Evolutionary conservation across 2,113 vertebrate genomes (phyloP).

Genomic region (Microtus richardsoni): DNA sequence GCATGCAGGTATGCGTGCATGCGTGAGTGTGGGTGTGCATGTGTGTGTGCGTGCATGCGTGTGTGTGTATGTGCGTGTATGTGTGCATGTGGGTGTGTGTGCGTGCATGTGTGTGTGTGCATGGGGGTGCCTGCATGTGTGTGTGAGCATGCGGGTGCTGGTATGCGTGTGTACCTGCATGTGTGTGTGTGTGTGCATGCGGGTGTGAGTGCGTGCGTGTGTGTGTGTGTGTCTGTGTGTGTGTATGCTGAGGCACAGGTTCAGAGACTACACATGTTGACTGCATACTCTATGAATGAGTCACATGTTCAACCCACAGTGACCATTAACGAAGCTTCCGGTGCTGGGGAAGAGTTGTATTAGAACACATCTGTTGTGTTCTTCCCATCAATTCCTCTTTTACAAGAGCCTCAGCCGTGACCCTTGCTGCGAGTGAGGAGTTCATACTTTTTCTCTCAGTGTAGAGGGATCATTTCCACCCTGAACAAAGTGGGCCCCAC

Average conservation of each 20-base stretch:
- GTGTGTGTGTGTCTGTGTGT: too few species aligned
- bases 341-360: neutral
- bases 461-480: neutral
- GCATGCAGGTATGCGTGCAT: neutral
- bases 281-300: neutral
- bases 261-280: neutral
- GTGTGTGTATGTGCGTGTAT: rapidly evolving
- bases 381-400: neutral
- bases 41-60: rapidly evolving
- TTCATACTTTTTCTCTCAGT: too few species aligned
- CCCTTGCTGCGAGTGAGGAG: neutral
- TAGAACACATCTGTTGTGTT: neutral
- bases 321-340: neutral
- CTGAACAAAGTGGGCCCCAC: neutral
- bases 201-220: too few species aligned
- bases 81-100: too few species aligned
- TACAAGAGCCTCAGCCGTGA: neutral
- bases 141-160: rapidly evolving
- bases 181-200: too few species aligned
- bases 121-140: too few species aligned
- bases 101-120: neutral
- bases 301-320: too few species aligned
- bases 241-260: rapidly evolving
- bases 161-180: too few species aligned
- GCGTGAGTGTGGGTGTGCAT: rapidly evolving